These are phyloP conservation scores for Mamestra brassicae DNA, from an alignment of 2,888 invertebrate genomes.

Conservation along the genomic window DNA sequence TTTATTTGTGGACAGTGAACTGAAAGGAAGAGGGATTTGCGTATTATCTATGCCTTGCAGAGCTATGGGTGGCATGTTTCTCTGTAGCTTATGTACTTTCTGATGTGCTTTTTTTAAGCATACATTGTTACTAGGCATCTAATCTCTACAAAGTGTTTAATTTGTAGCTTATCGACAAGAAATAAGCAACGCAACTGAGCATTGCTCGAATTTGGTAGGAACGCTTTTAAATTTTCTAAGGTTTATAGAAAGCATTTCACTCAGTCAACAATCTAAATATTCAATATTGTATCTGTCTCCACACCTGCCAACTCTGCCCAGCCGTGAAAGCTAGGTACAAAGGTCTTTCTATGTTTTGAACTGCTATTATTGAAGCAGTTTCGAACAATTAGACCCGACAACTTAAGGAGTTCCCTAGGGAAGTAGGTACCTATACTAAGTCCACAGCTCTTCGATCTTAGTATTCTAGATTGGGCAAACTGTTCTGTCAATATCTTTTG, in stretches of 20 bases:
- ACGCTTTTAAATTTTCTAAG: background rate
- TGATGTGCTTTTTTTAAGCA: no score
- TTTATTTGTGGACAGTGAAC: slow-evolving; percentile 39
- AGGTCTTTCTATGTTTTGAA: background rate
- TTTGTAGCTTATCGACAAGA: background rate
- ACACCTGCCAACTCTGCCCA: background rate
- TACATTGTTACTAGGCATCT: no score
- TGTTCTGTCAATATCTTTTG: background rate
- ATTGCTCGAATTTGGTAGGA: no score
- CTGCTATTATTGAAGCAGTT: background rate
- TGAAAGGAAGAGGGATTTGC: slow-evolving; percentile 31
- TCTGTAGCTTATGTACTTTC: background rate
- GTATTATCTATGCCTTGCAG: slow-evolving; percentile 19
- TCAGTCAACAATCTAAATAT: background rate
- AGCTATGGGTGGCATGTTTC: background rate
- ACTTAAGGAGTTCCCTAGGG: background rate
- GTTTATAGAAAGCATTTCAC: slow-evolving; percentile 1
- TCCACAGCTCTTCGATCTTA: background rate
- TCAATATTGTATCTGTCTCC: background rate
- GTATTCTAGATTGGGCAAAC: background rate
- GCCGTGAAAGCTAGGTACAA: background rate
- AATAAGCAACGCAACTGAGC: background rate
- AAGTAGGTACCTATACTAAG: background rate
- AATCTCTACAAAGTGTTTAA: background rate
- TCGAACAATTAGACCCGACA: background rate